phyloP scores from a whole-genome alignment of 2,888 invertebrate genomes.

The Acleris holmiana region DNA sequence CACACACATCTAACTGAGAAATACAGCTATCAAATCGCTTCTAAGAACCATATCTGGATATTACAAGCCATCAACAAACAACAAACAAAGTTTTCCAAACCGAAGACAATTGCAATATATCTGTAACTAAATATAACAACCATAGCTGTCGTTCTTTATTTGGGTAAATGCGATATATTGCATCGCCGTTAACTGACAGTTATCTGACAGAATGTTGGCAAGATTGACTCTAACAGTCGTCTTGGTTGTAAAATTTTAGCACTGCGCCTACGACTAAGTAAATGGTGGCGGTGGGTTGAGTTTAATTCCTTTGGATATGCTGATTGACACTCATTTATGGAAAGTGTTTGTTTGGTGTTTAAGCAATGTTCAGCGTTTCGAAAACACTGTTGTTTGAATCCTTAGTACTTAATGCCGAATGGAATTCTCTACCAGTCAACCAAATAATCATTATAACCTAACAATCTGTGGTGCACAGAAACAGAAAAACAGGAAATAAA shows the following conservation, averaged over 20 bases:
- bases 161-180: constrained; percentile 33
- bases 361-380: too few species aligned
- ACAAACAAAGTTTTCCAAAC: constrained; percentile 14
- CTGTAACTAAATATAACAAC: constrained; percentile 31
- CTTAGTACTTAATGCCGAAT: too few species aligned
- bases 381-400: too few species aligned
- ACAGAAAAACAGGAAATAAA: too few species aligned
- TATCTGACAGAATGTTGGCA: constrained; percentile 38
- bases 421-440: too few species aligned
- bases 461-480: too few species aligned
- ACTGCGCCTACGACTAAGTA: constrained; percentile 51
- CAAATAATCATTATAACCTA: too few species aligned
- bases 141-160: constrained; percentile 36
- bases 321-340: constrained; percentile 2
- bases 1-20: too few species aligned
- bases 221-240: constrained; percentile 40
- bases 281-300: constrained; percentile 3
- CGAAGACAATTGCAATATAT: constrained; percentile 22
- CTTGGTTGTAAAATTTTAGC: constrained; percentile 61
- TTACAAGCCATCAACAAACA: neutral
- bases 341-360: too few species aligned
- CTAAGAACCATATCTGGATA: too few species aligned
- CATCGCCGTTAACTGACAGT: constrained; percentile 24
- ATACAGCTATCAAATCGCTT: too few species aligned
- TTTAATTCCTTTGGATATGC: constrained; percentile 3